Conservation (phyloP, 2,113 vertebrate genomes). For the Ellobius talpinus region DNA sequence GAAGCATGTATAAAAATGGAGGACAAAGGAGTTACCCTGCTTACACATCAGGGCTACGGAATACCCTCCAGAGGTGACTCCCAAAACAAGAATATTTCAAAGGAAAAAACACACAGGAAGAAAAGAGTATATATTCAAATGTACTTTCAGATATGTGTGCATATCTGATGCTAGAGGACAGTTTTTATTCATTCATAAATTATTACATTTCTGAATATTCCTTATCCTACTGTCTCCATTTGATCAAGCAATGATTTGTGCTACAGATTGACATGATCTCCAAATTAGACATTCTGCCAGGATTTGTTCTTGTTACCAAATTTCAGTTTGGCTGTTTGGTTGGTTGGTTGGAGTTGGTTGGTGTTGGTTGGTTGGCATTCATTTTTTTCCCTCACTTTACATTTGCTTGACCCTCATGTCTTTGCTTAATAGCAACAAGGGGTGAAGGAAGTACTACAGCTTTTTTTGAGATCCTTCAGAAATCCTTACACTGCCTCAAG, state of each 20-base stretch:
- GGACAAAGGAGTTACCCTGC: background rate
- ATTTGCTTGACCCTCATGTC: background rate
- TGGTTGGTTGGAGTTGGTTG: background rate
- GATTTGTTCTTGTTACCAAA: background rate
- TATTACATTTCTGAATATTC: background rate
- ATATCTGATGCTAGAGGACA: background rate
- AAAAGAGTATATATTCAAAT: background rate
- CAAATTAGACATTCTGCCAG: background rate
- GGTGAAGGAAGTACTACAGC: background rate
- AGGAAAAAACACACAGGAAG: background rate
- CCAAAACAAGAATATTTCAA: background rate
- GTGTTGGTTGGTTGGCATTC: background rate
- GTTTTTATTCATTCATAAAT: slow-evolving; percentile 40
- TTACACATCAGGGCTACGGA: background rate
- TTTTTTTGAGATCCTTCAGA: slow-evolving; percentile 44
- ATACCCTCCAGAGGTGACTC: background rate
- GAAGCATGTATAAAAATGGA: background rate
- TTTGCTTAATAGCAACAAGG: background rate
- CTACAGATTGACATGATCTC: background rate
- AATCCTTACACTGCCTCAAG: slow-evolving; percentile 32
- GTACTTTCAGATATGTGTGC: background rate
- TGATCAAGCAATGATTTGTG: slow-evolving; percentile 36
- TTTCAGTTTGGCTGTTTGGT: background rate
- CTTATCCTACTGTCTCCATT: slow-evolving; percentile 8
- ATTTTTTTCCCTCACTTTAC: background rate